Conservation (phyloP, 2,113 vertebrate genomes). For the Prionailurus viverrinus region DNA sequence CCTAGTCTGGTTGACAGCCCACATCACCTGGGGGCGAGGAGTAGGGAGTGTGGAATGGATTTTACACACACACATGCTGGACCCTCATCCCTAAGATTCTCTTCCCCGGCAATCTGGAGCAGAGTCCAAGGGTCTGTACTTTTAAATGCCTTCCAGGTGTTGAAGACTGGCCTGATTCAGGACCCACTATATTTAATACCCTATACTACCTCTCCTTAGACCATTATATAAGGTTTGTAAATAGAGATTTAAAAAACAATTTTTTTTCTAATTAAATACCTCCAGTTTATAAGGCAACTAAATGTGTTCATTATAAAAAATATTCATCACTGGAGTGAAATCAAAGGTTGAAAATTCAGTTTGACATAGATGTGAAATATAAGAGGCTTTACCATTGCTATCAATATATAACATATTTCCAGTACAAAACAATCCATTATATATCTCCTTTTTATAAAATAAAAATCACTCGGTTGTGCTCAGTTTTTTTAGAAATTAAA, state of each 20-base stretch:
- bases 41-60: neutral
- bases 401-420: conserved; percentile 27
- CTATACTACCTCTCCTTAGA: neutral
- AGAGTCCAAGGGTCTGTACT: neutral
- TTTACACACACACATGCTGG: neutral
- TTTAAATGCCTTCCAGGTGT: neutral
- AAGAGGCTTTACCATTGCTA: conserved; percentile 16
- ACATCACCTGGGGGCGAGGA: neutral
- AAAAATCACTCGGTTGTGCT: neutral
- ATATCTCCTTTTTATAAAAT: conserved; percentile 47
- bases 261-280: conserved; percentile 22
- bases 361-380: neutral
- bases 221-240: neutral
- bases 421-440: neutral
- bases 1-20: neutral
- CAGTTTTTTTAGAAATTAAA: conserved; percentile 43
- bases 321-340: neutral
- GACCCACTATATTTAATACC: neutral
- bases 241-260: neutral
- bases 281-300: neutral
- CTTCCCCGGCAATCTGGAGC: neutral
- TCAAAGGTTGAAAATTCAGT: conserved; percentile 52
- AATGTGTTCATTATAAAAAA: neutral
- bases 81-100: neutral
- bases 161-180: neutral